phyloP scores from a whole-genome alignment of 2,113 vertebrate species.

The Todiramphus chloris region DNA sequence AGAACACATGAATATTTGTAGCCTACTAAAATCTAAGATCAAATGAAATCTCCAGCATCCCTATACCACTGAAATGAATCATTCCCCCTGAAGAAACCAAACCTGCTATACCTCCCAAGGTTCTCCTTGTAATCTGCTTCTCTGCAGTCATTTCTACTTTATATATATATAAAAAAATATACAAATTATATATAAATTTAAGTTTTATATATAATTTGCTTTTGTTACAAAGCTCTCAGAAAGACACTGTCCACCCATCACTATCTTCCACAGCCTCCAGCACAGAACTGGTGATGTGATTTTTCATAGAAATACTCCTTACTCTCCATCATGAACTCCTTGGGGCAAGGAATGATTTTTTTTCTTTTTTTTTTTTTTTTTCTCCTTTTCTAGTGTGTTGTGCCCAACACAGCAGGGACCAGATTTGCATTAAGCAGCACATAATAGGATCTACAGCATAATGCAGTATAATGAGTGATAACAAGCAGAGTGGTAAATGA shows the following conservation, averaged over 20 bases:
- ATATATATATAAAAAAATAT: not conserved
- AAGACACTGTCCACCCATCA: not conserved
- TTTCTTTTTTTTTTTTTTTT: not conserved
- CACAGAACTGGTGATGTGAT: not conserved
- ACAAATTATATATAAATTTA: too few species aligned
- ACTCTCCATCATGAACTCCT: not conserved
- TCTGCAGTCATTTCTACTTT: not conserved
- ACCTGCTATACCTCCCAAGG: not conserved
- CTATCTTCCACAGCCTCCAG: not conserved
- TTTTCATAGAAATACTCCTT: not conserved
- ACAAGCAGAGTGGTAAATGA: slow-evolving; percentile 10
- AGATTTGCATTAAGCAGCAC: not conserved
- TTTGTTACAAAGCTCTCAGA: not conserved
- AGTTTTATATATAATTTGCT: not conserved
- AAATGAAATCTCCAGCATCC: not conserved
- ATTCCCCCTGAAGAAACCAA: not conserved
- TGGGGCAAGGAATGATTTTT: not conserved
- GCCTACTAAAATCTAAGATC: not conserved
- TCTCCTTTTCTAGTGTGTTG: not conserved
- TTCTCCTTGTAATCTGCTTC: not conserved
- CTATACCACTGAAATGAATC: not conserved
- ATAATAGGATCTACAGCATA: not conserved
- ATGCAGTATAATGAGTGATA: not conserved
- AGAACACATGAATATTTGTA: not conserved
- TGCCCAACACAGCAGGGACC: not conserved